Conservation (phyloP, 2,888 invertebrate species). For the Orchesella flavescens region DNA sequence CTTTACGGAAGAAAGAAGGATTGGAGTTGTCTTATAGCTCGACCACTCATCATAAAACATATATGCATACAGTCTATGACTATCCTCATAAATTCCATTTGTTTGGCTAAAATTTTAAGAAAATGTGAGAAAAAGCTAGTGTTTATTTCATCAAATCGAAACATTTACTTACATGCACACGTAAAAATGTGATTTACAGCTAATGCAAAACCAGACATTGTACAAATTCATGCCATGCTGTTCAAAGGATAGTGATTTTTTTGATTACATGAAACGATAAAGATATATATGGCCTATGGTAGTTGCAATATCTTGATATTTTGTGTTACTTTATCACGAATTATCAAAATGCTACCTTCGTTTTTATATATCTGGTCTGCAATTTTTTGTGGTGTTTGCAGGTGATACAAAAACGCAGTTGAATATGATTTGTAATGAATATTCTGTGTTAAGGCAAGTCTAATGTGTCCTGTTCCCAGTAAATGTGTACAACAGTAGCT, state of each 20-base stretch:
- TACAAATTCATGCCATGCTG: background rate
- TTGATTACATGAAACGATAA: background rate
- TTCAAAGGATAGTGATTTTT: too few species aligned
- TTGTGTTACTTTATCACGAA: background rate
- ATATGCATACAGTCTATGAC: background rate
- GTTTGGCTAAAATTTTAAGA: too few species aligned
- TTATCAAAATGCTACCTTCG: conserved; percentile 12
- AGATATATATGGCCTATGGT: background rate
- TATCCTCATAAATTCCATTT: background rate
- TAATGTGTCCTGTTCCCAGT: background rate
- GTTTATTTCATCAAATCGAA: too few species aligned
- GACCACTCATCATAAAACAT: background rate
- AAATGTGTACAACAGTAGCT: background rate
- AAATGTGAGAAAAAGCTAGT: too few species aligned
- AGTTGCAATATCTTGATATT: background rate
- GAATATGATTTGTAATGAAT: conserved; percentile 19
- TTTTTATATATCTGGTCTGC: background rate
- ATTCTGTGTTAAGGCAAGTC: conserved; percentile 4
- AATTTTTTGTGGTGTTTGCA: background rate
- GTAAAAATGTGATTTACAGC: background rate
- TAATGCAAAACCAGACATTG: background rate
- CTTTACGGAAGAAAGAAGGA: background rate
- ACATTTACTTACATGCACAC: background rate
- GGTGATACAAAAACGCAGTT: background rate
- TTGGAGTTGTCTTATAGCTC: too few species aligned